Evolutionary conservation across 2,888 invertebrate genomes (phyloP), one percentile per base, ranked within the genome.

Genomic region (Salticus scenicus): DNA sequence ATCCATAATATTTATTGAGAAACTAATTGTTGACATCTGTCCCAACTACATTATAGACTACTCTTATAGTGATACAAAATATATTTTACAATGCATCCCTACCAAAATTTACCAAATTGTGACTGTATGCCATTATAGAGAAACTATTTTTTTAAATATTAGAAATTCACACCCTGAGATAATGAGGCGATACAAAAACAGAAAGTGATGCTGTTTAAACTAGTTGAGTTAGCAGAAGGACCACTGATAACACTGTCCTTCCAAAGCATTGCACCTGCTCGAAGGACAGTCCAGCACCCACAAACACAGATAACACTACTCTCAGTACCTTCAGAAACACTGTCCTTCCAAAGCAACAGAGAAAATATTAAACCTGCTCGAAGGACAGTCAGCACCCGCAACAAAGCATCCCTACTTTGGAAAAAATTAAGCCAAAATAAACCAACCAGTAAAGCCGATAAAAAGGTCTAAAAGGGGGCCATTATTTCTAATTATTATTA

Each of bases 341-440:
- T 84, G 67, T 84, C 83, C 83, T 84, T 84, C 83, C 83, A 84
- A 84, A 84, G 83, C 83, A 74, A 31, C 12, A 64, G 28, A 28
- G 74, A 24, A 24, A 41, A 74, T 64, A 77, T 77, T 63, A 41
- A 70, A 41, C 37, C 72, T 76, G 83, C 83, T 84, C 57, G 83
- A 84, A 84, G 83, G 83, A 84, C 67, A 84, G 83, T 84, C 83
- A 84, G 72, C 83, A 84, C 31, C 82, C 76, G 76, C 73, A 80
- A 73, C 80, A 81, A 51, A 47, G 33, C 47, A 42, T 70, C 77
- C 83, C 71, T 71, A 81, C 74, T 71, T 31, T 67, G 4, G 17
- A 12, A 24, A 1, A 77, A 77, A 72, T 84, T 76, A 76, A 77
- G 69, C 77, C 83, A 33, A 69, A 41, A 27, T 70, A 27, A 67